These are phyloP conservation scores for Hylomyscus alleni DNA, from an alignment of 2,797 vertebrate species.

Conservation along the genomic window DNA sequence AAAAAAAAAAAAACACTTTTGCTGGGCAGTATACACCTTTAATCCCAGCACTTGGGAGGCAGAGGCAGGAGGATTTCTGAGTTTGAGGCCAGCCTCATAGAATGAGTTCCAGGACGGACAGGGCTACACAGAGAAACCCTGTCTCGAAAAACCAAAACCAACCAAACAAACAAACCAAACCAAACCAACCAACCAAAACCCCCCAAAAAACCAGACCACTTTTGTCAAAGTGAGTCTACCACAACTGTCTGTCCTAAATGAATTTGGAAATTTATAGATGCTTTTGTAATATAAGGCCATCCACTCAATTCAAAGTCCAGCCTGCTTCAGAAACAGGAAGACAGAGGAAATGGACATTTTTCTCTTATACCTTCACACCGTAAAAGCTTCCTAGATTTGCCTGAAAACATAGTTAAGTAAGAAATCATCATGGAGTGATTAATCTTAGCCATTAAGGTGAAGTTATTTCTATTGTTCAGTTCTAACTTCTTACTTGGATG, in stretches of 20 bases:
- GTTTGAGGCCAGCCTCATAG: too few species aligned
- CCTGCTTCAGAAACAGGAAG: conserved; percentile 22
- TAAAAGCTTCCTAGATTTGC: conserved; percentile 45
- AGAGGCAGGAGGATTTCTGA: too few species aligned
- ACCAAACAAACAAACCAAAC: too few species aligned
- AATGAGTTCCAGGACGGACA: too few species aligned
- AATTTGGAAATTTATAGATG: conserved; percentile 57
- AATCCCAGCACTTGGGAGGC: too few species aligned
- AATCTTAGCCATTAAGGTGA: conserved; percentile 40
- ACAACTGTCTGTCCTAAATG: neutral
- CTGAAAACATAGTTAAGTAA: conserved; percentile 54
- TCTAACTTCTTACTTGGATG: conserved; percentile 66
- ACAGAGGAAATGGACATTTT: neutral
- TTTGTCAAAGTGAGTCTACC: neutral
- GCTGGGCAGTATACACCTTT: too few species aligned
- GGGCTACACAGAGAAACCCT: too few species aligned
- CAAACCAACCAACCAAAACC: too few species aligned
- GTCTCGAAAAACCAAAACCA: too few species aligned
- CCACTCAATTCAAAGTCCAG: conserved; percentile 13
- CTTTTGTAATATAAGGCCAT: conserved; percentile 24
- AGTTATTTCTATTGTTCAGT: conserved; percentile 65
- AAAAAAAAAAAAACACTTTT: too few species aligned
- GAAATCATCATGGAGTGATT: conserved; percentile 1
- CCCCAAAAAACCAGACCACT: neutral
- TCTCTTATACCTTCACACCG: conserved; percentile 22